Evolutionary conservation across 2,797 vertebrate genomes (phyloP), one percentile per base, ranked within the genome.

Genomic region (Graptemys geographica): DNA sequence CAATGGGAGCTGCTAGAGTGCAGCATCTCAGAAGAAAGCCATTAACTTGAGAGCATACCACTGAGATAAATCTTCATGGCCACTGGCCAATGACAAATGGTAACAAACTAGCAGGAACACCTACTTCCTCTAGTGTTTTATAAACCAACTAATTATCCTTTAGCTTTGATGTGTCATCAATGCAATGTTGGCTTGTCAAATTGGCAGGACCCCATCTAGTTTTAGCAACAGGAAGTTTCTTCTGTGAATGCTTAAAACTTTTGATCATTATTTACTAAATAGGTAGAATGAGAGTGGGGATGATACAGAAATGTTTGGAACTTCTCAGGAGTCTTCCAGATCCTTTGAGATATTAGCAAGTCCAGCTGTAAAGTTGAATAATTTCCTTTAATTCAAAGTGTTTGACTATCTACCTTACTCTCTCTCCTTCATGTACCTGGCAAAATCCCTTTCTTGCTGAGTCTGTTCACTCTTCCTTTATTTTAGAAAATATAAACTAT

Each of bases 201-300:
- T 62, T 96, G 95, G 87, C 95, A 97, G 84, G 44, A 94, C 31
- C 27, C 72, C 33, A 1, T 1, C 2, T 62, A 19, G 74, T 76
- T 76, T 83, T 78, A 95, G 90, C 80, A 94, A 94, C 87, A 94
- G 84, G 91, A 92, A 93, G 53, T 92, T 92, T 92, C 86, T 90
- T 92, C 79, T 92, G 52, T 1, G 0, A 89, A 90, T 90, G 81
- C 83, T 91, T 94, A 76, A 90, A 96, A 91, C 23, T 78, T 89
- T 37, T 49, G 83, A 93, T 81, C 78, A 88, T 89, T 92, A 91
- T 89, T 95, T 97, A 88, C 90, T 91, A 93, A 96, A 95, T 74
- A 92, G 55, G 88, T 59, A 90, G 84, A 65, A 81, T 65, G 56
- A 80, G 76, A 91, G 83, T 85, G 79, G 92, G 85, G 76, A 74